phyloP scores from a whole-genome alignment of 92 coral and sea anemone species.

The Galaxea fascicularis region DNA sequence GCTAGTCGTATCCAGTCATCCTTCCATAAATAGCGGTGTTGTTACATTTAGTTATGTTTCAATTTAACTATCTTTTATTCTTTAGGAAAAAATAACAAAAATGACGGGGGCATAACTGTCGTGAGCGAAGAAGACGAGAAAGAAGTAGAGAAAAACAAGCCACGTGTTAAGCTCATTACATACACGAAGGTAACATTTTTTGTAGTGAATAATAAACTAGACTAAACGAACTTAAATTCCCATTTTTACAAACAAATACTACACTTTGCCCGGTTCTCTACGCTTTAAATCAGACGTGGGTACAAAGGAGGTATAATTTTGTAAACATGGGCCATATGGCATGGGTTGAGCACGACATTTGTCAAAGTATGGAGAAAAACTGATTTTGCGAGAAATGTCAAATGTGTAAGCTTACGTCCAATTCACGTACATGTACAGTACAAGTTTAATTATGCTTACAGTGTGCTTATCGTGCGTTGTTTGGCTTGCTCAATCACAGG shows the following conservation, averaged over 20 bases:
- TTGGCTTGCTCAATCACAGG: conserved; percentile 60
- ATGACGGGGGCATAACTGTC: conserved; percentile 31
- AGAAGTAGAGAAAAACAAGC: conserved; percentile 36
- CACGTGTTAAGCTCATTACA: conserved; percentile 86
- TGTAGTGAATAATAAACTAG: neutral
- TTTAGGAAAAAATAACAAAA: conserved; percentile 13
- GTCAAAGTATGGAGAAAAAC: neutral
- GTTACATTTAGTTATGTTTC: neutral
- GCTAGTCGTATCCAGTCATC: conserved; percentile 9
- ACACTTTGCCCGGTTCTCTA: too few relatives aligned
- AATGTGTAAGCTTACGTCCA: neutral
- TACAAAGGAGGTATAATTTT: neutral
- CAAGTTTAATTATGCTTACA: neutral
- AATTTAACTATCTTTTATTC: neutral
- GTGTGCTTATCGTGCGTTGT: neutral
- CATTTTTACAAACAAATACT: too few relatives aligned
- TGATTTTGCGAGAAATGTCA: neutral
- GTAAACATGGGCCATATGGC: neutral
- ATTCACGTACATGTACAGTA: neutral
- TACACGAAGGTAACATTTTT: conserved; percentile 67
- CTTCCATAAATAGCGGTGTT: conserved; percentile 1
- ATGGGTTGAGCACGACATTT: neutral
- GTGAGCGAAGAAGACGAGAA: conserved; percentile 28
- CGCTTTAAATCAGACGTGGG: too few relatives aligned
- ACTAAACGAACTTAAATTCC: neutral